Evolutionary conservation across 2,113 vertebrate species (phyloP), one percentile per base, ranked within the genome.

Genomic region (Prinia subflava): DNA sequence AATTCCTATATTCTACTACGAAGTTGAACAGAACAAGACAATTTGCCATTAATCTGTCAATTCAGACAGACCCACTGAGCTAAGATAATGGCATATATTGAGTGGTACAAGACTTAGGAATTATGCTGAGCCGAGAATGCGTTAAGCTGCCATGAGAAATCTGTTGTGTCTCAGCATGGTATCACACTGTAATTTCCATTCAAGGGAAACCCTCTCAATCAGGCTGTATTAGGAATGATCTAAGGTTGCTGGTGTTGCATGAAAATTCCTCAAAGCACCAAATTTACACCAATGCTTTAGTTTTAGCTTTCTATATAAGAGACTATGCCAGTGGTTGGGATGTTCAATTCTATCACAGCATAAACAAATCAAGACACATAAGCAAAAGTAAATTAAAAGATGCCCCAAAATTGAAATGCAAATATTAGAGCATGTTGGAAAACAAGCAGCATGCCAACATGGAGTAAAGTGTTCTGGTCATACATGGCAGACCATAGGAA

Each of bases 121-220:
- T 85, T 83, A 80, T 0, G 2, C 63, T 37, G 59, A 76, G 77
- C 57, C 1, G 24, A 84, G 52, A 94, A 92, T 28, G 33, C 1
- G 0, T 68, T 93, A 80, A 89, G 55, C 63, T 92, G 83, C 75
- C 77, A 68, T 50, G 80, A 95, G 90, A 95, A 87, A 82, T 70
- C 60, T 75, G 55, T 35, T 35, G 27, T 57, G n/a, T 81, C 63
- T 76, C 91, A 67, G 70, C 64, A 63, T 74, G 86, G 87, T n/a
- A 80, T 83, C 68, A 85, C 5, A 2, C 33, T 71, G n/a, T 25
- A 89, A 85, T 33, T 83, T 78, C 41, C 33, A 69, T 73, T 94
- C 63, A 63, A 63, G 71, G 67, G 63, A 95, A 33, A 52, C 35
- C 7, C 25, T 55, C 69, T 63, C 93, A 84, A 69, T 91, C 64